Percentiles rank a stretch among this genome's conserved stretches.
Conservation (phyloP, 64 coral and sea anemone genomes). For the Acropora tenuis region DNA sequence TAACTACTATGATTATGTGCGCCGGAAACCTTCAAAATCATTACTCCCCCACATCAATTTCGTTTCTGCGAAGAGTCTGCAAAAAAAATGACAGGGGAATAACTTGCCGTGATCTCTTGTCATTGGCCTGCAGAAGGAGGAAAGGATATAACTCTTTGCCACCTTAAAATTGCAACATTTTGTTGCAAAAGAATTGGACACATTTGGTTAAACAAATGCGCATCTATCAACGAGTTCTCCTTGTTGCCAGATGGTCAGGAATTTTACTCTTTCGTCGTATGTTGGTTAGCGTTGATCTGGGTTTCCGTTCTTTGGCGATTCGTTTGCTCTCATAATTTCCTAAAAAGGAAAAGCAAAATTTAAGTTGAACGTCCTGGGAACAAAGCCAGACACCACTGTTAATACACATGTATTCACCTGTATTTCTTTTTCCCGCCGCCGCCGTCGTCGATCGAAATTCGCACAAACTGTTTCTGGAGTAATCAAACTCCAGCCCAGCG, state of each 20-base stretch:
- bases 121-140: background rate
- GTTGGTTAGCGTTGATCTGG: background rate
- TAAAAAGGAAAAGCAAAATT: conserved; percentile 8
- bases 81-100: no score
- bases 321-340: conserved; percentile 13
- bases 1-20: background rate
- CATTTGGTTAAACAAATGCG: background rate
- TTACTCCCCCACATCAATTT: background rate
- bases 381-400: no score
- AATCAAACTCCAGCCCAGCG: background rate
- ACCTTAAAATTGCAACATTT: conserved; percentile 4
- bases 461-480: background rate
- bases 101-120: background rate
- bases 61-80: background rate
- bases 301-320: background rate
- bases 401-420: background rate
- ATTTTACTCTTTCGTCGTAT: background rate
- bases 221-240: conserved; percentile 7
- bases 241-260: background rate
- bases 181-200: background rate
- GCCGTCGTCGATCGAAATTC: background rate
- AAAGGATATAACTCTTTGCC: background rate
- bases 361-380: background rate
- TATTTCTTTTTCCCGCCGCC: background rate
- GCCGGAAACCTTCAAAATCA: background rate